Conservation (phyloP, 2,113 vertebrate genomes). For the Chrysochloris asiatica region DNA sequence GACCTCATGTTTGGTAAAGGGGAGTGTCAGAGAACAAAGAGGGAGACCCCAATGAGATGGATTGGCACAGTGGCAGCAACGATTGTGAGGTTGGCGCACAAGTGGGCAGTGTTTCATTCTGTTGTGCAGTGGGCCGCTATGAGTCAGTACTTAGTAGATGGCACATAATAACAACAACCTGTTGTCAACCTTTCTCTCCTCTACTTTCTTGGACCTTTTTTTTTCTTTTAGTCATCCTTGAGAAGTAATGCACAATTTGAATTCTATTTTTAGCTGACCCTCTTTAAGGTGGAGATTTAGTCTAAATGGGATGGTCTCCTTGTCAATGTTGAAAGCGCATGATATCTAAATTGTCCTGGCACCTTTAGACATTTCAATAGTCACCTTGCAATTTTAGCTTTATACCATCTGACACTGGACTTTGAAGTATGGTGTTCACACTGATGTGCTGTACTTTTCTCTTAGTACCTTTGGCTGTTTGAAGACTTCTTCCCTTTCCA, state of each 20-base stretch:
- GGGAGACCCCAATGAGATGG: too few species aligned
- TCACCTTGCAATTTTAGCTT: background rate
- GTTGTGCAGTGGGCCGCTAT: too few species aligned
- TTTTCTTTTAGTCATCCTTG: too few species aligned
- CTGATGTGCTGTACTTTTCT: background rate
- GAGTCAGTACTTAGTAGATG: too few species aligned
- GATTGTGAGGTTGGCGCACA: too few species aligned
- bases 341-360: background rate
- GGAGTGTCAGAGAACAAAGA: too few species aligned
- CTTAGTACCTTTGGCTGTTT: background rate
- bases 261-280: constrained; percentile 23
- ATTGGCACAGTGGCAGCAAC: too few species aligned
- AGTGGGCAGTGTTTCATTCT: too few species aligned
- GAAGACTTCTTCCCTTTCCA: background rate
- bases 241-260: constrained; percentile 17
- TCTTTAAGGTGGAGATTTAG: background rate
- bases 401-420: background rate
- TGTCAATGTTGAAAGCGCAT: background rate
- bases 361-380: background rate
- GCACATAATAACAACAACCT: too few species aligned
- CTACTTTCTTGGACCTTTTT: background rate
- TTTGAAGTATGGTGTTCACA: background rate
- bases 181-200: background rate
- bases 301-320: background rate
- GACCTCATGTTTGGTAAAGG: too few species aligned